These are phyloP conservation scores for Phataginus tetradactyla DNA, from an alignment of 2,797 vertebrate species.

Conservation along the genomic window DNA sequence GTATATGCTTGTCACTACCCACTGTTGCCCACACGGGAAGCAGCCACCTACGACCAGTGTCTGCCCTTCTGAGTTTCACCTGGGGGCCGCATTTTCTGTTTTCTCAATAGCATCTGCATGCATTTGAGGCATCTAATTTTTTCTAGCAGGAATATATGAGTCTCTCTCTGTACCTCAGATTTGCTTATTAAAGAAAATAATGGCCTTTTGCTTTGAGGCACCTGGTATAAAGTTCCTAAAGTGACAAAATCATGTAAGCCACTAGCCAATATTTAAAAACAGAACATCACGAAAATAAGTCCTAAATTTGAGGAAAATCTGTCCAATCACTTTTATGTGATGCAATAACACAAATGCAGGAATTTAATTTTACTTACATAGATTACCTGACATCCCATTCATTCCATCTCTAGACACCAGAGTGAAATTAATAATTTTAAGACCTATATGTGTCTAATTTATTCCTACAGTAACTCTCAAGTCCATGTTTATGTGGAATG, in stretches of 20 bases:
- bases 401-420: background rate
- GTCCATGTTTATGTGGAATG: background rate
- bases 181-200: background rate
- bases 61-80: background rate
- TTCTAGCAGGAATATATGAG: background rate
- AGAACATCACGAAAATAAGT: background rate
- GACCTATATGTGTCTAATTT: background rate
- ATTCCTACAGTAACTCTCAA: background rate
- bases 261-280: background rate
- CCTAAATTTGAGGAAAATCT: constrained; percentile 8
- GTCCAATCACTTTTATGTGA: background rate
- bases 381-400: background rate
- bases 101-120: background rate
- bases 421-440: background rate
- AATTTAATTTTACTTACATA: constrained; percentile 19
- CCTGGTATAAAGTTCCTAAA: background rate
- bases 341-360: background rate
- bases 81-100: background rate
- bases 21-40: background rate
- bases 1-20: background rate
- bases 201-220: background rate
- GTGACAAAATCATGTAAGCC: background rate
- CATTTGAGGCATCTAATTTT: background rate
- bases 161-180: background rate
- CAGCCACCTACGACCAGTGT: background rate